Conservation (phyloP, 2,113 vertebrate genomes). For the Psittacula cyanocephala region DNA sequence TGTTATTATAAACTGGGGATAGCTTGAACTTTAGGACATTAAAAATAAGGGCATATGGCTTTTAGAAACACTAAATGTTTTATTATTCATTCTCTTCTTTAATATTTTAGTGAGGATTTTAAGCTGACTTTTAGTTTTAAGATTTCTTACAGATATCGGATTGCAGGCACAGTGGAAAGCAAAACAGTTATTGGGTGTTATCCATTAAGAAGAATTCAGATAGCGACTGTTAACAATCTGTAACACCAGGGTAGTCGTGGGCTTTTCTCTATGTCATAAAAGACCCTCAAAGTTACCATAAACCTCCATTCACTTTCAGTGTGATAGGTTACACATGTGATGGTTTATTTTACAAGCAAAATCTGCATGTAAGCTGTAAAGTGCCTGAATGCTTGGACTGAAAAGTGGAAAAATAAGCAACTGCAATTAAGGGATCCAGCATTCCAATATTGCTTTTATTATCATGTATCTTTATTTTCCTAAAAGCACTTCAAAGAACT, state of each 20-base stretch:
- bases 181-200: constrained; percentile 60
- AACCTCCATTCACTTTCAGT: constrained; percentile 35
- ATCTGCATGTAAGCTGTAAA: constrained; percentile 46
- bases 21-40: constrained; percentile 34
- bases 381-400: background rate
- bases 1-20: constrained; percentile 12
- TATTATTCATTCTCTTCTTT: constrained; percentile 24
- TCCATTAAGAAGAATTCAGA: constrained; percentile 58
- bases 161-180: constrained; percentile 47
- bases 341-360: constrained; percentile 56
- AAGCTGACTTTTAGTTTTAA: constrained; percentile 30
- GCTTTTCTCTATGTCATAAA: constrained; percentile 29
- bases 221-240: constrained; percentile 48
- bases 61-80: constrained; percentile 54
- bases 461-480: background rate
- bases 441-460: background rate
- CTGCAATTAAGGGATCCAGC: constrained; percentile 27
- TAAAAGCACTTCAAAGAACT: constrained; percentile 28
- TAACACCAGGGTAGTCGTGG: constrained; percentile 8
- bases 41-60: constrained; percentile 7
- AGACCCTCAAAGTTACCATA: constrained; percentile 47
- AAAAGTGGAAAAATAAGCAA: constrained; percentile 36
- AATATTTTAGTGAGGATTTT: constrained; percentile 47
- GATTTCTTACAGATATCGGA: background rate
- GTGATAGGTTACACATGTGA: constrained; percentile 50